Evolutionary conservation across 2,113 vertebrate species (phyloP).

Genomic region (Hippolais icterina): DNA sequence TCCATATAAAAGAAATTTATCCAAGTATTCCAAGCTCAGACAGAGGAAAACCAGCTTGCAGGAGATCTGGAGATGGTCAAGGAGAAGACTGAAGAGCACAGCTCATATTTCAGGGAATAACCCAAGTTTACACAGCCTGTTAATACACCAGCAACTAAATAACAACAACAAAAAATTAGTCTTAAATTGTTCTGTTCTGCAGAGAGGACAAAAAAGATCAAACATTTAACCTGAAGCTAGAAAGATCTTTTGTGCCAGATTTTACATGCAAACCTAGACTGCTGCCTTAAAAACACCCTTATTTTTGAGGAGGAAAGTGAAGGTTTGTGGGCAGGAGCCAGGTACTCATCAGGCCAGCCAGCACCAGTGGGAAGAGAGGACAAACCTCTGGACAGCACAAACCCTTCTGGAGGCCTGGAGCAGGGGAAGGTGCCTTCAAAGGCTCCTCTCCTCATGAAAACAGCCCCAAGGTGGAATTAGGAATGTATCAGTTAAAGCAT

Average conservation of each 20-base stretch:
- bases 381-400: neutral
- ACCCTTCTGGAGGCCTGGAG: neutral
- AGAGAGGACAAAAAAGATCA: neutral
- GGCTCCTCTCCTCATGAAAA: neutral
- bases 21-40: neutral
- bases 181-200: neutral
- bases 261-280: neutral
- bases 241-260: neutral
- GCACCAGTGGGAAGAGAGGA: neutral
- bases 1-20: neutral
- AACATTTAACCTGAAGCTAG: neutral
- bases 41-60: neutral
- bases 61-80: neutral
- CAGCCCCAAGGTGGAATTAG: neutral
- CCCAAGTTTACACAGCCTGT: neutral
- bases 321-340: neutral
- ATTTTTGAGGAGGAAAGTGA: neutral
- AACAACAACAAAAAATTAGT: neutral
- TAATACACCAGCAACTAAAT: neutral
- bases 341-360: neutral
- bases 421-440: neutral
- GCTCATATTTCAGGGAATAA: neutral
- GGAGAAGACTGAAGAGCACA: neutral
- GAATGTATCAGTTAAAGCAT: neutral
- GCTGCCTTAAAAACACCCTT: neutral